phyloP scores from a whole-genome alignment of 1,140 invertebrate genomes.

The Ooceraea biroi region DNA sequence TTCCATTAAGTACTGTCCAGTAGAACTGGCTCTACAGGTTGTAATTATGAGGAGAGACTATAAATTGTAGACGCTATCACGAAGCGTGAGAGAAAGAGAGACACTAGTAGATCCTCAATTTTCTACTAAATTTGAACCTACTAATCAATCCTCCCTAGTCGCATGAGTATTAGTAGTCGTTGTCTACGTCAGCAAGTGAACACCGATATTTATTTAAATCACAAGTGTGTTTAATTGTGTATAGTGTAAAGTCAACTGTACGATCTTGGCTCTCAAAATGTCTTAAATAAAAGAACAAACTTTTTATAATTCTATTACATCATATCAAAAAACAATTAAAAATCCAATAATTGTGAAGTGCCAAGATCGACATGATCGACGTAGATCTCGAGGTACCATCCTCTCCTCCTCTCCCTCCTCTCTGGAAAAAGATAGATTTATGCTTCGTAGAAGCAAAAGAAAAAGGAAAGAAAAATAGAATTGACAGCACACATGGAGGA shows the following conservation, averaged over 20 bases:
- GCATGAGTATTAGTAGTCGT: conserved; percentile 69
- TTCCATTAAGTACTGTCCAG: conserved; percentile 8
- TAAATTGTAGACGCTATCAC: conserved; percentile 42
- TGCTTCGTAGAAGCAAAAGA: conserved; percentile 60
- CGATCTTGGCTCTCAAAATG: conserved; percentile 34
- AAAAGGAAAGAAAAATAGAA: conserved; percentile 54
- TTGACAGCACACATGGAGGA: conserved; percentile 79
- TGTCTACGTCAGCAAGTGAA: conserved; percentile 61
- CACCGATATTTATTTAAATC: conserved; percentile 42
- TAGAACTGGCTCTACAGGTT: conserved; percentile 15
- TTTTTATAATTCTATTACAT: no score
- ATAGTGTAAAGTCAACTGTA: conserved; percentile 8
- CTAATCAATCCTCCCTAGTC: conserved; percentile 61
- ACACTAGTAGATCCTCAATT: conserved; percentile 50
- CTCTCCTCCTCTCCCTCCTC: conserved; percentile 63
- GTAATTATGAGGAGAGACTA: conserved; percentile 23
- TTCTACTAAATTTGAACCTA: conserved; percentile 73
- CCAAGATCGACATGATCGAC: conserved; percentile 47
- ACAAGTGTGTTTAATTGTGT: conserved; percentile 57
- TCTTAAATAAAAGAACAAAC: neutral
- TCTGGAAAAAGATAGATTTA: conserved; percentile 60
- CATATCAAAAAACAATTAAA: neutral
- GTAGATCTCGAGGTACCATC: conserved; percentile 63
- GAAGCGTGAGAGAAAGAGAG: conserved; percentile 22
- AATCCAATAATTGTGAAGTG: neutral